phyloP scores from a whole-genome alignment of 2,797 vertebrate genomes.

The Psittacula echo region DNA sequence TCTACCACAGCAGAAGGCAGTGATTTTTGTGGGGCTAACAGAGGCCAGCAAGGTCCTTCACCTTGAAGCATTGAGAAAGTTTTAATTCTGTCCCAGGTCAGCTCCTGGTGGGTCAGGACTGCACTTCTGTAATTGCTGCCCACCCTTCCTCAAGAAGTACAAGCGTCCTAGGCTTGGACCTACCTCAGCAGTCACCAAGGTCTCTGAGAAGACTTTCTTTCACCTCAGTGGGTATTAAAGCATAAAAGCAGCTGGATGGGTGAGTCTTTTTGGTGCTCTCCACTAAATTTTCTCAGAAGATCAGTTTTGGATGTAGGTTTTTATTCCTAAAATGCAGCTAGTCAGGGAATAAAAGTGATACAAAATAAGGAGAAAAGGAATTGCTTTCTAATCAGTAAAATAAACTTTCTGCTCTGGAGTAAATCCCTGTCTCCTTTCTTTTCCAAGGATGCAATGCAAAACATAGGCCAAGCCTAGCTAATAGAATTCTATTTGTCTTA shows the following conservation, averaged over 20 bases:
- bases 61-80: neutral
- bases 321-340: neutral
- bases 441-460: conserved; percentile 5
- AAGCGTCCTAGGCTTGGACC: neutral
- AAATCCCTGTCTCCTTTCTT: neutral
- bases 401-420: neutral
- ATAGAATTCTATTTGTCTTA: conserved; percentile 56
- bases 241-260: neutral
- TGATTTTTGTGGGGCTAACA: neutral
- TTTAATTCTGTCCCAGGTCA: neutral
- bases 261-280: neutral
- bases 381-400: neutral
- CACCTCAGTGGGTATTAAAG: neutral
- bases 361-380: neutral
- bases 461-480: conserved; percentile 5
- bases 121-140: neutral
- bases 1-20: neutral
- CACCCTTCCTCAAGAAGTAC: neutral
- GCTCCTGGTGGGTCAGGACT: neutral
- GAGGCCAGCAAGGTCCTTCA: neutral
- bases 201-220: neutral
- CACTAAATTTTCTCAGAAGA: neutral
- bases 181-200: neutral
- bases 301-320: neutral
- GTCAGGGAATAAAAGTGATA: neutral